A percentile compares a stretch with the other conserved stretches of the same genome.
These are phyloP conservation scores for Ochotona curzoniae DNA, from an alignment of 2,113 vertebrate genomes.

Conservation along the genomic window DNA sequence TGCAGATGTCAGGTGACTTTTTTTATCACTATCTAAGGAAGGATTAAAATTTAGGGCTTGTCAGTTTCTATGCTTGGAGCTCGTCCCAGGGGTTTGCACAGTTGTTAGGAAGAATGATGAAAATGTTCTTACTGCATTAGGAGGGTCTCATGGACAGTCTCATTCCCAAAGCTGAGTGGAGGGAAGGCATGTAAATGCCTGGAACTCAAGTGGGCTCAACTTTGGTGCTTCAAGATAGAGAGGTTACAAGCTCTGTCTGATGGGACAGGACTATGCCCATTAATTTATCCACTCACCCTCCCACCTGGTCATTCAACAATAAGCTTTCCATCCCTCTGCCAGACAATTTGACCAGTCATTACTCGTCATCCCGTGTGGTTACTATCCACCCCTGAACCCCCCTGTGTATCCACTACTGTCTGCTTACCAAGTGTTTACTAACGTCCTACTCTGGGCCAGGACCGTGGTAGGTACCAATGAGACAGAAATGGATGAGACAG, in stretches of 20 bases:
- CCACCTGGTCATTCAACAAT: neutral
- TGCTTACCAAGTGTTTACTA: neutral
- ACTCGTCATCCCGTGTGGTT: neutral
- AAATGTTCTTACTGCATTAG: neutral
- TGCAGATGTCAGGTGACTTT: neutral
- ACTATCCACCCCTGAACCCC: neutral
- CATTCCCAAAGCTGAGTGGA: neutral
- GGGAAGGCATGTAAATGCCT: neutral
- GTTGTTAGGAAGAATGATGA: neutral
- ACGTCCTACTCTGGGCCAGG: neutral
- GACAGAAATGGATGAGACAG: neutral
- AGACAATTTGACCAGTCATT: neutral
- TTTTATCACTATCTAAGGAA: conserved; percentile 5
- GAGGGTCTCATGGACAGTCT: neutral
- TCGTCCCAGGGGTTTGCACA: neutral
- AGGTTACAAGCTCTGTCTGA: neutral
- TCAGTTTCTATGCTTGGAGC: neutral
- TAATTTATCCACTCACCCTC: neutral
- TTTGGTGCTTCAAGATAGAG: neutral
- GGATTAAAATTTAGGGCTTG: neutral
- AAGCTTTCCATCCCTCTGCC: neutral
- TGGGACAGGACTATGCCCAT: neutral
- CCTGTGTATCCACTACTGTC: neutral
- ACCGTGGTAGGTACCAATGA: neutral
- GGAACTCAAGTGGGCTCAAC: neutral